Conservation (phyloP, 2,888 invertebrate species). For the Drosophila mimetica region DNA sequence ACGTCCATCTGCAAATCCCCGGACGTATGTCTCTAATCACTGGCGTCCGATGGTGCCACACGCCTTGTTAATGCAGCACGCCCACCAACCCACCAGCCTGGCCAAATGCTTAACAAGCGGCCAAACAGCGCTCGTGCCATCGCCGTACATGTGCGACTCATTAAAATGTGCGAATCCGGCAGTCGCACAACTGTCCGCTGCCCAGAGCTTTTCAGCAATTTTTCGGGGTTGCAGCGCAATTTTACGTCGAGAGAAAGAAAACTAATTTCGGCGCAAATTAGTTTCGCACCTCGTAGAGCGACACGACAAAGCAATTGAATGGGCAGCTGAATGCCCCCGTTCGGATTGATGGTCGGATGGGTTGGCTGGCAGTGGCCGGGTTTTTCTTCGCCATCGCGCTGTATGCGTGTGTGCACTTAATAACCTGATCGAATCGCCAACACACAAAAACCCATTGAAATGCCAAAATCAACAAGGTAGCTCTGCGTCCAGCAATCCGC, state of each 20-base stretch:
- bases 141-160: conserved; percentile 73
- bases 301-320: conserved; percentile 70
- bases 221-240: conserved; percentile 60
- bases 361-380: conserved; percentile 5
- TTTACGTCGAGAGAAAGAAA: conserved; percentile 70
- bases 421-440: conserved; percentile 79
- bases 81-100: conserved; percentile 12
- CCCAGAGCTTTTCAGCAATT: conserved; percentile 11
- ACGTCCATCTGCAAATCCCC: conserved; percentile 47
- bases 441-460: conserved; percentile 78
- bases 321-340: conserved; percentile 52
- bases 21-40: conserved; percentile 66
- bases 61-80: conserved; percentile 56
- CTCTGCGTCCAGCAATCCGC: conserved; percentile 10
- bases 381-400: conserved; percentile 14
- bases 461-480: conserved; percentile 78
- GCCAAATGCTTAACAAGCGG: conserved; percentile 51
- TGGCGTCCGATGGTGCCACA: conserved; percentile 57
- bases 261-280: conserved; percentile 80
- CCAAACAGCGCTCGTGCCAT: conserved; percentile 51
- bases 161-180: conserved; percentile 63
- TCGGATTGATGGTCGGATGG: conserved; percentile 6
- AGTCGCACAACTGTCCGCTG: conserved; percentile 40
- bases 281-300: conserved; percentile 76
- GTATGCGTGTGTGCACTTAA: conserved; percentile 72